Evolutionary conservation across 2,888 invertebrate species (phyloP), one percentile per base, ranked within the genome.

Genomic region (Hydrotaea cyrtoneurina): DNA sequence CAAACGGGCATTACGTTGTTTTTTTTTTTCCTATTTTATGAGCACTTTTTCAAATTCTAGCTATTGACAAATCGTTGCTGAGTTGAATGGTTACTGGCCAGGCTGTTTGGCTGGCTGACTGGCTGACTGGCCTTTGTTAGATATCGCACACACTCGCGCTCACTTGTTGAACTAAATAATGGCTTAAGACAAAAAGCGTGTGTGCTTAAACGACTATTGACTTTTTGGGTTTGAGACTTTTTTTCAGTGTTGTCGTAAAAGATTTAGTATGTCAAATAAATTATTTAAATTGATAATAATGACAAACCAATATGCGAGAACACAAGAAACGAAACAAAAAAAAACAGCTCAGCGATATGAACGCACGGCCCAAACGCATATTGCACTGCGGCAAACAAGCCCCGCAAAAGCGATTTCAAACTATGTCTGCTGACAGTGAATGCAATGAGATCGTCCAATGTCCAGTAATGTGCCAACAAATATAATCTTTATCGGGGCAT

Each of bases 41-140:
- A 79, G 69, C 72, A 78, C 71, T 80, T 83, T 72, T 85, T 71
- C 80, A 69, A 82, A 85, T 85, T 80, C 79, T 82, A 46, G 23
- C 69, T 46, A 82, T 77, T 82, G 85, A 85, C 85, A 85, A 85
- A 85, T 85, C 85, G 71, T 85, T 82, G 74, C 69, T 79, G 76
- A 75, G 80, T 78, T 76, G n/a, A 1, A 39, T 39, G 3, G 39
- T 1, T 39, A 23, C 15, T 62, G 36, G 74, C 78, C 71, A 75
- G 66, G 73, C 66, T 81, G 78, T 81, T 81, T 26, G 66, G 43
- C 39, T 43, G 66, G 21, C 64, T 31, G 31, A 31, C 36, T 64
- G 36, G 64, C 43, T 66, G 39, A 43, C 66, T 19, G 66, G 39
- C 66, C 39, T 46, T 69, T 69, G 69, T 46, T 69, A 11, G 64